Evolutionary conservation across 2,888 invertebrate species (phyloP), one percentile per base, ranked within the genome.

Genomic region (Dascillus cervinus): DNA sequence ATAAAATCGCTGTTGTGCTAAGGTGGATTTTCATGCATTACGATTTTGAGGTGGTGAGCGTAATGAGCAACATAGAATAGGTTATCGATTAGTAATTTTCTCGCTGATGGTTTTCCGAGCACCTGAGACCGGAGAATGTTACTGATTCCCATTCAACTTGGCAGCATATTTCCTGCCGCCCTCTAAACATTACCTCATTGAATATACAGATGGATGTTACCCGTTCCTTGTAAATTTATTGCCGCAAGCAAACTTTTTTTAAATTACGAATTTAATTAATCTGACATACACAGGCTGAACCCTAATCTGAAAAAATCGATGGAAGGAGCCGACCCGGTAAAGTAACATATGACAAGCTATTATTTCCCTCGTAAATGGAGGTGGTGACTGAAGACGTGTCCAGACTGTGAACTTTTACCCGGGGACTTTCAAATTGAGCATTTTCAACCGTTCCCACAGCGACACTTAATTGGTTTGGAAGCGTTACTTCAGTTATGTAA

Each of bases 21-120:
- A 19, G 22, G 22, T 13, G 23, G 22, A 37, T 32, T 37, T 35
- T 41, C 39, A 32, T 33, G 36, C 37, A 37, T 44, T 46, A 46
- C 41, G 39, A 44, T 41, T 41, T 37, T 24, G 40, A 46, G 43
- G 46, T 46, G 44, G 38, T 36, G 42, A 46, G 32, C 43, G 44
- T 43, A 44, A 39, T 43, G 42, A 44, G 36, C 42, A 30, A 37
- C 40, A 41, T 39, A 34, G 39, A 41, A 45, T 45, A 38, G 43
- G 39, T 32, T 46, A 46, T 46, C 46, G 46, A 46, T 46, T 46
- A 44, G 44, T 44, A 46, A 46, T 46, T 44, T 46, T 41, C 44
- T 37, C 37, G 32, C 38, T 41, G 42, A 43, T 41, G 42, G 41
- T 44, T 46, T 46, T 44, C 39, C 36, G 30, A 44, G 42, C 46